These are phyloP conservation scores for Micromussa lordhowensis DNA, from an alignment of 92 coral and sea anemone genomes.

Conservation along the genomic window DNA sequence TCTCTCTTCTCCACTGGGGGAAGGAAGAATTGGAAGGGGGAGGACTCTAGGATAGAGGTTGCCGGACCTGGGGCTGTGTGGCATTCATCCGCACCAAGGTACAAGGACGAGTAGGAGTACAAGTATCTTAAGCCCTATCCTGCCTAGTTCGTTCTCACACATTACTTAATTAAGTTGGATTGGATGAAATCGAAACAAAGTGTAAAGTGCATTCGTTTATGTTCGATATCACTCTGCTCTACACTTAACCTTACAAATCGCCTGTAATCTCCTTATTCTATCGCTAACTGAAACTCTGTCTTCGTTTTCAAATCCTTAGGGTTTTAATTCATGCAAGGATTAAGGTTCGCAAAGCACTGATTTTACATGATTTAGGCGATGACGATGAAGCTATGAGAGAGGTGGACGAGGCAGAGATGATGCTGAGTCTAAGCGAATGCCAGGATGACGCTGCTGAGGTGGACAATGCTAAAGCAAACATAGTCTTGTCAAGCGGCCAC, in stretches of 20 bases:
- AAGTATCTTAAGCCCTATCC: too few relatives aligned
- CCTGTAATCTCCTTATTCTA: too few relatives aligned
- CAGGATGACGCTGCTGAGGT: conserved; percentile 47
- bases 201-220: too few relatives aligned
- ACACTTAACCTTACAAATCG: too few relatives aligned
- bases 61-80: too few relatives aligned
- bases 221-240: not conserved
- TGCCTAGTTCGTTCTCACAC: too few relatives aligned
- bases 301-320: conserved; percentile 1
- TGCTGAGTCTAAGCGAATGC: conserved; percentile 48
- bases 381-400: conserved; percentile 53
- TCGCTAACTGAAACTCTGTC: not conserved
- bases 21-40: not conserved
- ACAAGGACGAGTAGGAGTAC: too few relatives aligned
- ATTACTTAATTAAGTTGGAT: too few relatives aligned
- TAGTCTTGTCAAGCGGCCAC: conserved; percentile 26
- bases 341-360: conserved; percentile 26
- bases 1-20: not conserved
- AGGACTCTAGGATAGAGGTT: too few relatives aligned
- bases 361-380: conserved; percentile 37
- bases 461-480: conserved; percentile 36
- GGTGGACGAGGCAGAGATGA: conserved; percentile 47
- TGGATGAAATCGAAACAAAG: too few relatives aligned
- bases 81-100: too few relatives aligned
- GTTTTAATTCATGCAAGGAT: conserved; percentile 50